phyloP scores from a whole-genome alignment of 2,888 invertebrate species.

The Acleris laterana region DNA sequence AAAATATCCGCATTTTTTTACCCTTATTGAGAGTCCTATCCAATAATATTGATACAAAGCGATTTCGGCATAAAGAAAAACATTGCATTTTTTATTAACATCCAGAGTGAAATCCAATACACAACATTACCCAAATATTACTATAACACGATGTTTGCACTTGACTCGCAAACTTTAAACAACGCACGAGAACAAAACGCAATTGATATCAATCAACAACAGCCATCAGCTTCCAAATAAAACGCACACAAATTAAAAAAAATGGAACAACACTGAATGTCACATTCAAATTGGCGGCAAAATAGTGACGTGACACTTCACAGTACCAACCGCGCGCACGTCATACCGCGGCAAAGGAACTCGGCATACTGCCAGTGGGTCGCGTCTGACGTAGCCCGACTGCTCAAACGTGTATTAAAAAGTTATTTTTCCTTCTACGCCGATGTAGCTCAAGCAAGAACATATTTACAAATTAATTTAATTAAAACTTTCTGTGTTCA shows the following conservation, averaged over 20 bases:
- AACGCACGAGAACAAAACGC: slow-evolving; percentile 18
- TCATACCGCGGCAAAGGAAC: slow-evolving; percentile 48
- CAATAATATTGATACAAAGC: slow-evolving; percentile 19
- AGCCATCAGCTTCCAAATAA: slow-evolving; percentile 21
- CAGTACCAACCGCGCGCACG: slow-evolving; percentile 44
- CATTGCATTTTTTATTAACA: slow-evolving; percentile 1
- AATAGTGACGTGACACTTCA: slow-evolving; percentile 41
- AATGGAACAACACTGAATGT: slow-evolving; percentile 39
- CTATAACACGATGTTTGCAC: slow-evolving; percentile 15
- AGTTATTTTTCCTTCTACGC: slow-evolving; percentile 33
- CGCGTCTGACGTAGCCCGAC: slow-evolving; percentile 35
- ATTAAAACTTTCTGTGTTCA: slow-evolving; percentile 27
- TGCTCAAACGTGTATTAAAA: slow-evolving; percentile 32
- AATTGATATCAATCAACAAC: slow-evolving; percentile 30
- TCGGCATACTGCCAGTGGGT: slow-evolving; percentile 49
- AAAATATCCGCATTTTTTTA: slow-evolving; percentile 22
- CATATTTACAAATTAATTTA: slow-evolving; percentile 34
- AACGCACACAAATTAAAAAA: slow-evolving; percentile 28
- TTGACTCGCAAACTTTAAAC: slow-evolving; percentile 20
- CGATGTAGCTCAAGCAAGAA: slow-evolving; percentile 23
- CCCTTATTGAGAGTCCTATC: slow-evolving; percentile 5
- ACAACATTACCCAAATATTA: slow-evolving; percentile 23
- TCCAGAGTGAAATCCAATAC: not conserved
- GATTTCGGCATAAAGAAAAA: slow-evolving; percentile 16
- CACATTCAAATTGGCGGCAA: slow-evolving; percentile 47